Conservation (phyloP, 2,888 invertebrate species). For the Mellilla xanthometata region DNA sequence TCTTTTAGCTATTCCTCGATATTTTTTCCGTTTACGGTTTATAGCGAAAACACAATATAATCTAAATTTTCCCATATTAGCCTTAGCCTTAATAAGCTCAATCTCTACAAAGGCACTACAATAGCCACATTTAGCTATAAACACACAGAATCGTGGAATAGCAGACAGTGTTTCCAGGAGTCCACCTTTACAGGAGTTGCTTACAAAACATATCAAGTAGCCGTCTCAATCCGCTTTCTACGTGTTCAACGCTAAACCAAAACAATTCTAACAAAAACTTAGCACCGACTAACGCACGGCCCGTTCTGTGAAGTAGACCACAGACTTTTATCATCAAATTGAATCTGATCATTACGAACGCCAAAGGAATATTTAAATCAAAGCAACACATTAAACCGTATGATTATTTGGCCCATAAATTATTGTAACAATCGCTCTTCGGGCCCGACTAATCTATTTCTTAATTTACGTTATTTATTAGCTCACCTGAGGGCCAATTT, state of each 20-base stretch:
- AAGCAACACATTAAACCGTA: slow-evolving; percentile 29
- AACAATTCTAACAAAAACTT: slow-evolving; percentile 13
- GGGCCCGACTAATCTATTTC: slow-evolving; percentile 37
- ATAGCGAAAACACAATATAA: too few species aligned
- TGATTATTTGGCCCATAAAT: slow-evolving; percentile 47
- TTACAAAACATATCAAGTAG: slow-evolving; percentile 46
- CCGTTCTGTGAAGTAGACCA: slow-evolving; percentile 3
- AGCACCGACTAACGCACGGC: neutral
- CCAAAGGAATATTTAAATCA: slow-evolving; percentile 36
- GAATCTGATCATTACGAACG: slow-evolving; percentile 32
- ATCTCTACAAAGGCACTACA: too few species aligned
- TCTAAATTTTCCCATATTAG: too few species aligned
- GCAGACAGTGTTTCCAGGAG: slow-evolving; percentile 43
- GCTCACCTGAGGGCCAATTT: slow-evolving; percentile 39
- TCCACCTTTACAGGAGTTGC: slow-evolving; percentile 41
- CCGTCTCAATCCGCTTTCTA: slow-evolving; percentile 35
- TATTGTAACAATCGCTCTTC: slow-evolving; percentile 40
- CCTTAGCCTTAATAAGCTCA: too few species aligned
- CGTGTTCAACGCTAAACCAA: slow-evolving; percentile 7
- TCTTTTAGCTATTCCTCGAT: too few species aligned
- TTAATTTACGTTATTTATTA: slow-evolving; percentile 48
- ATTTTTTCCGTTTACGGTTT: too few species aligned
- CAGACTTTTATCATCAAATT: slow-evolving; percentile 22
- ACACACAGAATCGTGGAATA: slow-evolving; percentile 23
- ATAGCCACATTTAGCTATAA: slow-evolving; percentile 13